Percentiles rank a stretch among this genome's conserved stretches.
Evolutionary conservation across 2,113 vertebrate species (phyloP).

Genomic region (Muscicapa adusta): DNA sequence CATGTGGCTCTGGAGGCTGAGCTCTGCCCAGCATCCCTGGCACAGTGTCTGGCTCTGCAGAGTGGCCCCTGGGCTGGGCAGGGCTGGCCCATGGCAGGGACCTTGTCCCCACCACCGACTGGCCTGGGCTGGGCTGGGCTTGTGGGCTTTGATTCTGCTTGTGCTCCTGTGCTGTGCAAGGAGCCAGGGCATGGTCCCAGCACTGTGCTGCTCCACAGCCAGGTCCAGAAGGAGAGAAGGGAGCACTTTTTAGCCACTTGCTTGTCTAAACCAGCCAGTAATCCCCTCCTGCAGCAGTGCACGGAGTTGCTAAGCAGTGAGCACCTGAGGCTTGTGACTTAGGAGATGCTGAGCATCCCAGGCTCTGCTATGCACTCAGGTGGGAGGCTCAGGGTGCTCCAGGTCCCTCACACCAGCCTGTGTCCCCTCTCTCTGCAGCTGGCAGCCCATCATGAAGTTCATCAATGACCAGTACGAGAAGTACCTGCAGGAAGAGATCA

Average conservation of each 20-base stretch:
- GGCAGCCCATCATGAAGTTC: slow-evolving; percentile 99
- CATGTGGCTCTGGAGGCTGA: not conserved
- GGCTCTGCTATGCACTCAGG: rapidly evolving
- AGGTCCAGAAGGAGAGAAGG: not conserved
- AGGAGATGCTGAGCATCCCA: not conserved
- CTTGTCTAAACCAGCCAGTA: not conserved
- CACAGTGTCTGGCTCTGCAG: not conserved
- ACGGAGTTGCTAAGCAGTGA: not conserved
- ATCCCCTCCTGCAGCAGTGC: not conserved
- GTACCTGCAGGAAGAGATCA: slow-evolving; percentile 95
- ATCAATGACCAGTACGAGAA: slow-evolving; percentile 97
- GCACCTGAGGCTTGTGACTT: not conserved
- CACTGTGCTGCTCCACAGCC: not conserved
- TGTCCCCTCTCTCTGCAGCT: slow-evolving; percentile 68
- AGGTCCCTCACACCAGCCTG: rapidly evolving
- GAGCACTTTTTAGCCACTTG: not conserved
- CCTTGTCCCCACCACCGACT: not conserved
- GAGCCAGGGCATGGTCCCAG: not conserved
- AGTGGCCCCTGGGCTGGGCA: not conserved
- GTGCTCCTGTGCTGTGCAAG: not conserved
- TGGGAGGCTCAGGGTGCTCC: not conserved
- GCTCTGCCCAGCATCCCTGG: not conserved
- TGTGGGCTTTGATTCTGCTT: not conserved
- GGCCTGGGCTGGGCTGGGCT: not conserved
- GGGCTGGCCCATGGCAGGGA: not conserved